phyloP scores from a whole-genome alignment of 2,888 invertebrate genomes.

The Galeruca laticollis region DNA sequence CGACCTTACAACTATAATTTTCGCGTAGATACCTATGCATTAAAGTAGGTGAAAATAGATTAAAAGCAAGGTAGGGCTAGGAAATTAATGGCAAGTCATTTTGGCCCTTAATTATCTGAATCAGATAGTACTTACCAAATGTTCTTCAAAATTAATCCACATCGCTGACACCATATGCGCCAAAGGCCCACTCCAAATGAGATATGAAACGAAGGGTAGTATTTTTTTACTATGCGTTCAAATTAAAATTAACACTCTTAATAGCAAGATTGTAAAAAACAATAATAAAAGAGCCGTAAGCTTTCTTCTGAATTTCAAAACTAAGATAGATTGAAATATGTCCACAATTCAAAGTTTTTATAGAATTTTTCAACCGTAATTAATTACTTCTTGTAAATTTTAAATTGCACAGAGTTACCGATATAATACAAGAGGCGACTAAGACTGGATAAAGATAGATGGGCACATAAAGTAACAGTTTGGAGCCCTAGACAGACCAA shows the following conservation, averaged over 20 bases:
- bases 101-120: constrained; percentile 59
- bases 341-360: no score
- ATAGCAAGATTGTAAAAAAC: no score
- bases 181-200: constrained; percentile 11
- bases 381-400: no score
- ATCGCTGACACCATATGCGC: constrained; percentile 51
- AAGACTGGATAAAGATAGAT: no score
- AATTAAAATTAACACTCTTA: background rate
- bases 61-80: constrained; percentile 51
- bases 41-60: constrained; percentile 50
- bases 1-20: constrained; percentile 32
- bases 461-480: no score
- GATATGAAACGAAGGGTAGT: background rate
- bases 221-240: background rate
- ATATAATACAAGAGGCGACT: no score
- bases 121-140: constrained; percentile 62
- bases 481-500: no score
- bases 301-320: no score
- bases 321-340: no score
- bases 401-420: no score
- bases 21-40: constrained; percentile 29
- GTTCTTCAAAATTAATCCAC: constrained; percentile 56
- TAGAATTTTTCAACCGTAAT: no score
- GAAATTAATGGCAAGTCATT: constrained; percentile 59
- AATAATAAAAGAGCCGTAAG: no score